phyloP scores from a whole-genome alignment of 2,888 invertebrate genomes.

The Odontocerum albicorne region DNA sequence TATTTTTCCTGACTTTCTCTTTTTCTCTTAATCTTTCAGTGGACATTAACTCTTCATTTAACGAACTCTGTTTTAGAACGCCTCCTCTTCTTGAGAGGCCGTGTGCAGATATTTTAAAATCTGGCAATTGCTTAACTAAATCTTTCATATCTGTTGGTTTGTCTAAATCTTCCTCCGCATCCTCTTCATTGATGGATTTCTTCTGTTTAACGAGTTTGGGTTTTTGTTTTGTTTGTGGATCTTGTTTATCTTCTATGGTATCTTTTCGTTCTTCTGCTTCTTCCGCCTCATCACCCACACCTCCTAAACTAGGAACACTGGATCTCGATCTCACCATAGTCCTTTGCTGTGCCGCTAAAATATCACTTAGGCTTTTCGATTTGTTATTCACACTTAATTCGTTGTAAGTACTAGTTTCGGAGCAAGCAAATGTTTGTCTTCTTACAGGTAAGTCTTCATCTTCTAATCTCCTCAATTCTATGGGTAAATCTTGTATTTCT shows the following conservation, averaged over 20 bases:
- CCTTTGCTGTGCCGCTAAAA: conserved; percentile 72
- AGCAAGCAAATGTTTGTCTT: conserved; percentile 55
- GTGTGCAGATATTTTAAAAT: conserved; percentile 60
- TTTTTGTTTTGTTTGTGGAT: conserved; percentile 41
- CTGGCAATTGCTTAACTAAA: conserved; percentile 65
- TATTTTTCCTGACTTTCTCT: conserved; percentile 77
- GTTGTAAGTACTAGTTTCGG: conserved; percentile 45
- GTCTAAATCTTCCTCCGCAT: conserved; percentile 64
- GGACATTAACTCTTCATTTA: conserved; percentile 89
- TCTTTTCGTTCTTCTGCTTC: conserved; percentile 35
- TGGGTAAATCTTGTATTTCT: conserved; percentile 77
- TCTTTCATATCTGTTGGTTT: conserved; percentile 71
- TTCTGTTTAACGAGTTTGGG: conserved; percentile 80
- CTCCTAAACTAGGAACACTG: conserved; percentile 69
- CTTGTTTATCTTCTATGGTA: conserved; percentile 35
- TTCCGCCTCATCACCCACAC: conserved; percentile 46
- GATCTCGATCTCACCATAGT: conserved; percentile 74
- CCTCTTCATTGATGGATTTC: conserved; percentile 79
- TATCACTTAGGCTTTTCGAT: conserved; percentile 82
- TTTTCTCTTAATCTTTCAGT: conserved; percentile 83
- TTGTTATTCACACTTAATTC: conserved; percentile 61
- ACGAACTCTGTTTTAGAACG: conserved; percentile 79
- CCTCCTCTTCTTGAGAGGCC: conserved; percentile 57
- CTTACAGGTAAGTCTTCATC: conserved; percentile 63
- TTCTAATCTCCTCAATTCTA: conserved; percentile 82